A percentile compares a stretch with the other conserved stretches of the same genome.
Conservation (phyloP, 2,113 vertebrate species). For the Triplophysa siluroides region DNA sequence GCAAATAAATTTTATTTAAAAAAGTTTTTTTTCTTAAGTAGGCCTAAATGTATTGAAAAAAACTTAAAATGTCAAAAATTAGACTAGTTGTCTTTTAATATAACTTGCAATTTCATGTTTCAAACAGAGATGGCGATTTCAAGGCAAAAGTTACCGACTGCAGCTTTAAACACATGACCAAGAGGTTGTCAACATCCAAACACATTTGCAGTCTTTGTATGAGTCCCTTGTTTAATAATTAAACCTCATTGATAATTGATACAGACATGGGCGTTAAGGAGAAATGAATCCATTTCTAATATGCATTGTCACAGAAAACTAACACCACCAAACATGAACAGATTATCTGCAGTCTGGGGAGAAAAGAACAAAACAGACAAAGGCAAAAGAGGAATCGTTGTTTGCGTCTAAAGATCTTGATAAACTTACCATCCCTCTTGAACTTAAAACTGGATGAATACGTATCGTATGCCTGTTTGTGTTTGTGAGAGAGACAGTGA, state of each 20-base stretch:
- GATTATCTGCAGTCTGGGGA: conserved; percentile 44
- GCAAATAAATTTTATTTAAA: too few relatives aligned
- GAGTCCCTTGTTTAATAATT: conserved; percentile 71
- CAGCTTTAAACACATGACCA: conserved; percentile 41
- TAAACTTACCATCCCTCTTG: conserved; percentile 23
- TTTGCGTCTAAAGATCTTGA: conserved; percentile 49
- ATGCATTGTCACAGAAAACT: conserved; percentile 58
- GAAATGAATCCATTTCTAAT: conserved; percentile 68
- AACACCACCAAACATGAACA: conserved; percentile 51
- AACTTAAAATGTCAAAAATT: too few relatives aligned
- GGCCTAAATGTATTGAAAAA: too few relatives aligned
- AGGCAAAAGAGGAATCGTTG: neutral
- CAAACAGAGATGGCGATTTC: too few relatives aligned
- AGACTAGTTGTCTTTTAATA: too few relatives aligned
- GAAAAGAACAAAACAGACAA: conserved; percentile 38
- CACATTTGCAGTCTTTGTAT: conserved; percentile 55
- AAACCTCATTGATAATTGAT: conserved; percentile 71
- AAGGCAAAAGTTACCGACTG: too few relatives aligned
- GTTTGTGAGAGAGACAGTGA: conserved; percentile 25
- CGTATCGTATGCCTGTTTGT: conserved; percentile 7
- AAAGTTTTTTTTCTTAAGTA: too few relatives aligned
- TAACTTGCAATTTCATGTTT: too few relatives aligned
- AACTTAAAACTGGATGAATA: conserved; percentile 32
- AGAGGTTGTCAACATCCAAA: conserved; percentile 63
- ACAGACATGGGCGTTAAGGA: conserved; percentile 65